Evolutionary conservation across 2,888 invertebrate genomes (phyloP), one percentile per base, ranked within the genome.

Genomic region (Unio delphinus): DNA sequence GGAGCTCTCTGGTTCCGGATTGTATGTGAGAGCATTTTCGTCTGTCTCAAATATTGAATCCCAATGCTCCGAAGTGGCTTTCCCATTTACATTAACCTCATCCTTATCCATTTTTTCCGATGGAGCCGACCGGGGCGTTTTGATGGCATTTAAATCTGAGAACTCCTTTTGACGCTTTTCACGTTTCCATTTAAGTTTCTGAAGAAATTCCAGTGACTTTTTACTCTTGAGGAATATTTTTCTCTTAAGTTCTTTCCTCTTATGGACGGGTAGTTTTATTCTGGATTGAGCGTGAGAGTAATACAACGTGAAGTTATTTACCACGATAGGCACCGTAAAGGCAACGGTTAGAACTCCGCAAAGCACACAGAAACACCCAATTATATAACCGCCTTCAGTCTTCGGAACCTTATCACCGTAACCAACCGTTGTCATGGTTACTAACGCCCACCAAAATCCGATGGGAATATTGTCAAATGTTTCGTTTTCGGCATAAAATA

Each of bases 401-500:
- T 80, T 78, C 0, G 89, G 89, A 30, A 86, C 87, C 74, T 86
- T 87, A 74, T 89, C 89, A 7, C 89, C 89, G 69, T 89, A 89
- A 4, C 89, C 89, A 1, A 89, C 89, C 0, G 89, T 89, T 61
- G 89, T 89, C 89, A 89, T 89, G 65, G 89, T 89, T 5, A 89
- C 89, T 55, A 89, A 70, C 5, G 89, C 88, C 89, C 89, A 89
- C 89, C 89, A 89, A 74, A 89, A 86, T 30, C 87, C 89, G 11
- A 87, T 84, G 8, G 89, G 89, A 45, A 89, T 89, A 71, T 86
- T 89, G 69, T 82, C 82, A 80, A 89, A 89, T 59, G 86, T 88
- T 57, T 81, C 80, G 67, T 80, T 80, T 66, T 89, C 89, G 0
- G 81, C 82, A 72, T 87, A 87, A 74, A 88, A 88, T 56, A 89